Evolutionary conservation across 2,888 invertebrate genomes (phyloP).

Genomic region (Chloromyia formosa): DNA sequence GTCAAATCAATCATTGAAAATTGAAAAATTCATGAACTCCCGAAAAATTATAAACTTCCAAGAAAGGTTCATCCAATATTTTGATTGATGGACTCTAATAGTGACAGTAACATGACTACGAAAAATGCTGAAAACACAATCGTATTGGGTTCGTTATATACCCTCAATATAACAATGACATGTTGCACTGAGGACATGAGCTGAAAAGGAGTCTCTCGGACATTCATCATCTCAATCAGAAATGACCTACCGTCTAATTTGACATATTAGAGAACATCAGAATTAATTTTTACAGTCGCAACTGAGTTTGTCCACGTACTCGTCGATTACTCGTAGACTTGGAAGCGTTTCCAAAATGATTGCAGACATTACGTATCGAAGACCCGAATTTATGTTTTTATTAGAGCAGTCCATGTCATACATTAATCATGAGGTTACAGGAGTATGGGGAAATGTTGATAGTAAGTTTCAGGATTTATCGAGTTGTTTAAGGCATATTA

Average conservation of each 20-base stretch:
- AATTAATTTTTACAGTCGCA: slow-evolving; percentile 25
- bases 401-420: background rate
- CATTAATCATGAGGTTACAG: background rate
- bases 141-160: background rate
- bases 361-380: too few species aligned
- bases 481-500: too few species aligned
- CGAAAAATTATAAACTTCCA: slow-evolving; percentile 26
- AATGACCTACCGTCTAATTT: slow-evolving; percentile 34
- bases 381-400: too few species aligned
- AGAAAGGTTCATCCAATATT: slow-evolving; percentile 17
- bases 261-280: slow-evolving; percentile 26
- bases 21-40: slow-evolving; percentile 25
- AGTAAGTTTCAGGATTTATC: too few species aligned
- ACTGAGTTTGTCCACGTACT: background rate
- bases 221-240: slow-evolving; percentile 22
- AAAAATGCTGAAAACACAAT: slow-evolving; percentile 5
- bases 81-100: slow-evolving; percentile 36
- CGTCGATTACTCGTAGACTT: too few species aligned
- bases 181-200: background rate
- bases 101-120: slow-evolving; percentile 31
- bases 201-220: background rate
- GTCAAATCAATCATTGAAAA: slow-evolving; percentile 14
- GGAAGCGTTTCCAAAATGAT: too few species aligned
- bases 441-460: too few species aligned
- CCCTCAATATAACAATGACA: background rate